Conservation (phyloP, 2,797 vertebrate species). For the Falco naumanni region DNA sequence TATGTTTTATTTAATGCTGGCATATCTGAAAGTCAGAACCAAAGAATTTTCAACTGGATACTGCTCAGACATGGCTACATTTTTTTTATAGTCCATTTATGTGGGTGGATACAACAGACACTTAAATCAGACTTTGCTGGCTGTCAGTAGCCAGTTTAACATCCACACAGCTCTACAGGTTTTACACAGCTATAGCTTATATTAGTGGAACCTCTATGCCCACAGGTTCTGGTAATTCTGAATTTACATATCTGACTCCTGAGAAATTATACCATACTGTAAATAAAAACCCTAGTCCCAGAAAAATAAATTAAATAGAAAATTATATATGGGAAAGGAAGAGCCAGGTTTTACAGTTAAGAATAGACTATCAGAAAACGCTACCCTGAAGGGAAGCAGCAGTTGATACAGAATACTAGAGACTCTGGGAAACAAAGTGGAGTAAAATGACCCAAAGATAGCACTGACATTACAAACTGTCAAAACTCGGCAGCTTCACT, state of each 20-base stretch:
- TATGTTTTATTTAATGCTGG: background rate
- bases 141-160: background rate
- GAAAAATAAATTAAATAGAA: background rate
- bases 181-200: background rate
- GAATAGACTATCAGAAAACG: background rate
- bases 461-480: background rate
- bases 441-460: background rate
- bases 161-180: background rate
- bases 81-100: background rate
- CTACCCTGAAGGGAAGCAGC: background rate
- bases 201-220: background rate
- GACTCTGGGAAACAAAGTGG: background rate
- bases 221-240: background rate
- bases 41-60: background rate
- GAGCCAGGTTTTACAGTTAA: background rate
- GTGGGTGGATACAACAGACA: background rate
- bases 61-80: background rate
- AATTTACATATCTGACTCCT: background rate
- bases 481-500: background rate
- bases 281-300: background rate
- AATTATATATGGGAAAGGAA: background rate
- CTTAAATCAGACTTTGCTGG: background rate
- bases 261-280: background rate
- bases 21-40: background rate
- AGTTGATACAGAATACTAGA: background rate